Evolutionary conservation across 2,888 invertebrate species (phyloP), one percentile per base, ranked within the genome.

Genomic region (Acanthacorydalis orientalis): DNA sequence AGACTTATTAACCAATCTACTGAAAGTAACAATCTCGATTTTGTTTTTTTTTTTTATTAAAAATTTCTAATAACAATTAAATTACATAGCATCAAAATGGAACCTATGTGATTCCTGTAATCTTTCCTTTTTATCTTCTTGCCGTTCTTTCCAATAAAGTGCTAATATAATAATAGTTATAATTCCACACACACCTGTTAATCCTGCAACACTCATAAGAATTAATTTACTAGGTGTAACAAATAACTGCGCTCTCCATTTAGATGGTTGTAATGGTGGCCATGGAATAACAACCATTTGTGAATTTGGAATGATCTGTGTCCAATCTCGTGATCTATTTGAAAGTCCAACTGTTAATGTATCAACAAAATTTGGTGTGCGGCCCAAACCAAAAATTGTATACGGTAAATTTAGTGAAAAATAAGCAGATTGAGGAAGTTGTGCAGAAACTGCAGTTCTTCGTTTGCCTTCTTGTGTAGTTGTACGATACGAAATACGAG

Each of bases 281-380:
- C 79, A 77, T 2, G 97, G 97, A 50, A 96, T 87, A 1, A 98
- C 86, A 34, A 96, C 87, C 65, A 98, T 84, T 66, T 98, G 96
- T 1, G 96, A 95, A 62, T 98, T 97, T 0, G 97, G 97, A 60
- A 98, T 96, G 46, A 95, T 82, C 64, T 91, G 91, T 0, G 83
- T 80, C 87, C 90, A 95, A 49, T 77, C 78, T 53, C 78, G 78
- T 0, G 72, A 77, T 57, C 73, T 72, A 48, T 77, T 75, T n/a
- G 77, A 78, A 44, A 85, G 65, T 8, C 90, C 88, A 2, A 93
- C 88, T 48, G 77, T 80, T 34, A 97, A 68, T 10, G 76, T 78
- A 59, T 97, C 96, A 1, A 98, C 88, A 68, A 97, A 98, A 68
- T 98, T 98, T 1, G 97, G 96, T 35, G 93, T 93, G 50, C 93